Evolutionary conservation across 2,888 invertebrate genomes (phyloP).

Genomic region (Bimastos eiseni): DNA sequence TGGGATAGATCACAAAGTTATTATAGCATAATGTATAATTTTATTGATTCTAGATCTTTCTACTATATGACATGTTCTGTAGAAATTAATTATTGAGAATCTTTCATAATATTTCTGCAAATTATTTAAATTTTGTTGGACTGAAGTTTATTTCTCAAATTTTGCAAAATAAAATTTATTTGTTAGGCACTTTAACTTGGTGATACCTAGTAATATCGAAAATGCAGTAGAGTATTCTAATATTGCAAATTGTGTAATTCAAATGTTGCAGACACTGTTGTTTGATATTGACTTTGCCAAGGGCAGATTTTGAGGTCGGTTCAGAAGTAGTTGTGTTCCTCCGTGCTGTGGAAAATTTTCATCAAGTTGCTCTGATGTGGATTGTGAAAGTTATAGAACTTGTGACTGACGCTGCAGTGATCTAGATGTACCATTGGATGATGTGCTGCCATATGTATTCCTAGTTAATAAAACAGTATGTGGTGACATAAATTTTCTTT

Average conservation of each 20-base stretch:
- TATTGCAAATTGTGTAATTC: background rate
- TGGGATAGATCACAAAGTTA: background rate
- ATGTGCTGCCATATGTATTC: background rate
- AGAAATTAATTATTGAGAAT: background rate
- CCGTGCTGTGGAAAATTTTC: no score
- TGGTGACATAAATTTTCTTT: background rate
- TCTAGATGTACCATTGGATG: background rate
- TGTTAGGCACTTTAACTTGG: background rate
- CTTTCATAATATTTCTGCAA: background rate
- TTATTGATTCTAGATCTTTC: background rate
- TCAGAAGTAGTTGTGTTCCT: no score
- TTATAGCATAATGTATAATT: background rate
- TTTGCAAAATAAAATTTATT: background rate
- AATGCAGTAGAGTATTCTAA: background rate
- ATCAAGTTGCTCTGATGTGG: background rate
- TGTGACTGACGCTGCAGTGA: background rate
- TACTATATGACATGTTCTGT: background rate
- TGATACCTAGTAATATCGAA: no score
- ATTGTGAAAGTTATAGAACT: background rate
- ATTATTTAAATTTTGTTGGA: background rate
- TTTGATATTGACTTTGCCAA: background rate
- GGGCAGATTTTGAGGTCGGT: no score
- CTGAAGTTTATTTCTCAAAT: background rate
- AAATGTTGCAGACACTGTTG: background rate
- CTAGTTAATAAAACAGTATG: background rate